Base-by-base conservation (phyloP, 2,113 vertebrate species). In the Phyllopteryx taeniolatus region DNA sequence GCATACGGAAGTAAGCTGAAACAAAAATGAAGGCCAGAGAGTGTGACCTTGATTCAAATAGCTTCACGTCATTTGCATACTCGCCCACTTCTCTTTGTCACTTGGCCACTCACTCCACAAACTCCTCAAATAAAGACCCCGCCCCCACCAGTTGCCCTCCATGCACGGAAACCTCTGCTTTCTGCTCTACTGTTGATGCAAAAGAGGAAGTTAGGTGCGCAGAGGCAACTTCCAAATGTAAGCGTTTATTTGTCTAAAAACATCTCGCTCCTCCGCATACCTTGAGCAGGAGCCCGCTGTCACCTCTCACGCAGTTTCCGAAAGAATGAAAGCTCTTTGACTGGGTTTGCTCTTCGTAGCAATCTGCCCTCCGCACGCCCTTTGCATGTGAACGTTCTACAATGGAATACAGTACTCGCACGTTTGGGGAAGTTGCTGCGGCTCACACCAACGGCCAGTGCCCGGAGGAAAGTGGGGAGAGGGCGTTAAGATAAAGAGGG, bases 191-290 rank as follows among this genome's bases (percentile, higher is more conserved):
- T 83, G 82, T 85, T 89, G 72, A 72, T 73, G 49, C 49, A 88
- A 92, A 92, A 90, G 85, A 64, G 91, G 91, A 93, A 93, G 89
- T 85, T 46, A 19, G 47, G 62, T 76, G 83, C 62, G 43, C 20
- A 43, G 73, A 77, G 73, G 70, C 72, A 79, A 71, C 83, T 80
- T 86, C 72, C 67, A 78, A 22, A 69, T 54, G 72, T 73, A 77
- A 88, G 86, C 75, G 51, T 73, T 72, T 77, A 75, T 85, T 82
- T 82, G 80, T 72, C 79, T 67, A 78, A 69, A 69, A 80, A 73
- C 53, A 42, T 67, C 62, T 79, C 62, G 67, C 70, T 70, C 11
- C 47, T 70, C 75, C 33, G 67, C 67, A 78, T 78, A 78, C 70
- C 13, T 46, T 20, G 31, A 2, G 2, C 19, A 49, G 11, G 35